Evolutionary conservation across 2,797 vertebrate genomes (phyloP), one percentile per base, ranked within the genome.

Genomic region (Chromis chromis): DNA sequence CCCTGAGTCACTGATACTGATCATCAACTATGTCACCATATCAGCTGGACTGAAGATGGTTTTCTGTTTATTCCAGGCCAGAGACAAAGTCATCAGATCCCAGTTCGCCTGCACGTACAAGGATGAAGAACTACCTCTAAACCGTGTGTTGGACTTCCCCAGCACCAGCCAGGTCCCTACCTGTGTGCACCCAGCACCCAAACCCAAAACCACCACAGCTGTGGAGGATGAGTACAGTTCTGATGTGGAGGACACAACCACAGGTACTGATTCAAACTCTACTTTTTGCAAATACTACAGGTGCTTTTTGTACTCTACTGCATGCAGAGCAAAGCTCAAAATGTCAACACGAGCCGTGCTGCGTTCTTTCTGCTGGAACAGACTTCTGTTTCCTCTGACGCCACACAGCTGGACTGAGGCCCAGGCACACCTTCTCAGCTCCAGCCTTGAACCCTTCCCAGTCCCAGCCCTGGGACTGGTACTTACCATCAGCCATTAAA

Each of bases 21-120:
- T 73, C 70, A 55, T 68, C 24, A 28, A 4, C 55, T 24, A 3
- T 62, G 63, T 55, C 59, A 7, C 2, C 4, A 8, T 48, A 59
- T 81, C 62, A 44, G 6, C 12, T 66, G 17, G 36, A 36, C 64
- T 65, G 1, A 61, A 48, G 31, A 7, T 27, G 24, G 36, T 63
- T 17, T 36, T 60, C 28, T 67, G 36, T 65, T 57, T 11, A 40
- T 88, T 88, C 13, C 87, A 99, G 97, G 76, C 91, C 67, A 94
- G 83, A 64, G 93, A 93, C 44, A 84, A 78, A 76, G 91, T 89
- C 77, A 91, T 99, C 69, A 96, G 94, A 66, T 99, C 97, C 42
- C 98, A 99, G 89, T 99, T 99, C 90, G 95, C 96, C 36, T 99
- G 97, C 89, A 99, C 97, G 0, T 99, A 99, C 76, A 94, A 89